Conservation (phyloP, 2,797 vertebrate genomes). For the Zenarchopterus dispar region DNA sequence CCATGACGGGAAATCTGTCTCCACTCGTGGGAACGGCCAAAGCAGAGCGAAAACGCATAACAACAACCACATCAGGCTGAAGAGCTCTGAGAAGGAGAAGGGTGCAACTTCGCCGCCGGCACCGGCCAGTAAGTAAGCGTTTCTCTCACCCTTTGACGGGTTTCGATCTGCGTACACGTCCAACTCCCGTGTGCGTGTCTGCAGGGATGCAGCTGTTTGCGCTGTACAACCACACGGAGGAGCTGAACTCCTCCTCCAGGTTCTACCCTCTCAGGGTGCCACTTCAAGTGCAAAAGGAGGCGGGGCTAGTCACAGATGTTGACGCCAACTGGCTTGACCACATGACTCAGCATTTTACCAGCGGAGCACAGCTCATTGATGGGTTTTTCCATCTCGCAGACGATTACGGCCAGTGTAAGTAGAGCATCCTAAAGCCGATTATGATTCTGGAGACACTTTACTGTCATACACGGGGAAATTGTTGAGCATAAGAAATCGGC, state of each 20-base stretch:
- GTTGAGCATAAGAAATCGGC: too few species aligned
- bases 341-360: conserved; percentile 97
- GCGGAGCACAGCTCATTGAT: conserved; percentile 89
- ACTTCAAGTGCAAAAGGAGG: conserved; percentile 87
- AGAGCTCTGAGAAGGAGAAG: conserved; percentile 58
- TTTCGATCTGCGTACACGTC: background rate
- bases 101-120: conserved; percentile 32
- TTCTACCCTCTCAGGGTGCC: conserved; percentile 93
- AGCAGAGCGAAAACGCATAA: conserved; percentile 54
- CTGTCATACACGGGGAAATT: too few species aligned
- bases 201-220: conserved; percentile 88
- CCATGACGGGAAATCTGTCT: conserved; percentile 33
- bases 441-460: background rate
- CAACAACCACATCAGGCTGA: conserved; percentile 73
- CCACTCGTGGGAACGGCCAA: conserved; percentile 12
- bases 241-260: conserved; percentile 78
- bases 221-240: conserved; percentile 91
- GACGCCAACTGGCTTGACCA: conserved; percentile 95
- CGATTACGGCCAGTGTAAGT: conserved; percentile 77
- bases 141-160: background rate
- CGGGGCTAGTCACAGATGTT: conserved; percentile 85
- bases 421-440: too few species aligned
- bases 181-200: conserved; percentile 9
- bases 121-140: conserved; percentile 68
- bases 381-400: conserved; percentile 89